These are phyloP conservation scores for Cossypha niveicapilla DNA, from an alignment of 2,797 vertebrate genomes.

Conservation along the genomic window DNA sequence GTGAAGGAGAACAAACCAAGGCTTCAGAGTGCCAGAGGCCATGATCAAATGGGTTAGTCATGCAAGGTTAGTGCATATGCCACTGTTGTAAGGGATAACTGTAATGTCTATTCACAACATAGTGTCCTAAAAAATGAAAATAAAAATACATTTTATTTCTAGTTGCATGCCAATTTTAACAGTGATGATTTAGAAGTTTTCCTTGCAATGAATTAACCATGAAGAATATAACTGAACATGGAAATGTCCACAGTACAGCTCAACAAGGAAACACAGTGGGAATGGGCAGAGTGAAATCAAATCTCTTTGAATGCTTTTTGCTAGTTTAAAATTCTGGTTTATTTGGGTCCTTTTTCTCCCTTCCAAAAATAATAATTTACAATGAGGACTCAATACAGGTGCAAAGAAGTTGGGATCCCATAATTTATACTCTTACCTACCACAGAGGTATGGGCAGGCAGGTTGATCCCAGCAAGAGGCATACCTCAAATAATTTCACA, in stretches of 20 bases:
- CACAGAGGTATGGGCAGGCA: neutral
- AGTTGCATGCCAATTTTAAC: neutral
- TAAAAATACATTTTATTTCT: neutral
- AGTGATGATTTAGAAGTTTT: neutral
- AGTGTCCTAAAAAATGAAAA: neutral
- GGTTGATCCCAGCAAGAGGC: neutral
- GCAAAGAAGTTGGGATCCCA: neutral
- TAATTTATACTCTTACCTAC: neutral
- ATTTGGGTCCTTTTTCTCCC: neutral
- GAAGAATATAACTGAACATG: neutral
- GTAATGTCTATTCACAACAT: neutral
- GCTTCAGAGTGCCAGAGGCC: conserved; percentile 22
- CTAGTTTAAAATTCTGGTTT: neutral
- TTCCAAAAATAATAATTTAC: neutral
- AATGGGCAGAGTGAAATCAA: neutral
- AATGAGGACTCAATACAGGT: neutral
- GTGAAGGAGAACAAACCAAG: conserved; percentile 38
- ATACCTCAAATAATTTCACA: neutral
- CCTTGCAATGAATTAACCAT: neutral
- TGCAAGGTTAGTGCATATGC: neutral
- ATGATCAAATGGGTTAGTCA: conserved; percentile 30
- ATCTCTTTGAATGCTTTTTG: neutral
- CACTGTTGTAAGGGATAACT: neutral
- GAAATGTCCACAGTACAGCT: neutral
- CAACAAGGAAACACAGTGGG: neutral